Conservation (phyloP, 2,888 invertebrate genomes). For the Opisthograptis luteolata region DNA sequence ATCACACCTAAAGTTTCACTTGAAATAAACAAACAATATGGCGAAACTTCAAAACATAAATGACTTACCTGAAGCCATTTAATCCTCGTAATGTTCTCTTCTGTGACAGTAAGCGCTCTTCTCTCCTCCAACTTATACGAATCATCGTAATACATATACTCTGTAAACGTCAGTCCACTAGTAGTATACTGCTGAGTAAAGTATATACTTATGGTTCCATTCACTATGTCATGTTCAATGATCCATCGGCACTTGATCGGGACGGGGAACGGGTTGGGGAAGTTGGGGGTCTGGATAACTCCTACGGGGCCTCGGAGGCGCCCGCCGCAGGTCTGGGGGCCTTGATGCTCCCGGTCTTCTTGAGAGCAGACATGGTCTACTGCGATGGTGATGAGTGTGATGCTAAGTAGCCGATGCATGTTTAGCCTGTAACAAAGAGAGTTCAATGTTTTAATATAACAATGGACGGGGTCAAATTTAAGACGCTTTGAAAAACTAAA, state of each 20-base stretch:
- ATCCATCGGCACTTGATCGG: slow-evolving; percentile 95
- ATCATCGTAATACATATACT: slow-evolving; percentile 90
- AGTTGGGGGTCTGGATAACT: slow-evolving; percentile 92
- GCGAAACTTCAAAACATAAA: too few relatives aligned
- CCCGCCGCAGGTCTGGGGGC: slow-evolving; percentile 86
- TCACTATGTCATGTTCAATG: slow-evolving; percentile 90
- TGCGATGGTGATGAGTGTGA: slow-evolving; percentile 62
- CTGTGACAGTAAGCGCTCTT: slow-evolving; percentile 87
- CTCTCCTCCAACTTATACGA: slow-evolving; percentile 87
- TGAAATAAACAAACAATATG: too few relatives aligned
- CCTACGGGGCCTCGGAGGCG: slow-evolving; percentile 87
- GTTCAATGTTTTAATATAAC: not conserved
- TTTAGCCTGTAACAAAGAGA: slow-evolving; percentile 62
- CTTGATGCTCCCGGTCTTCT: slow-evolving; percentile 64
- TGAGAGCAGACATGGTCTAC: slow-evolving; percentile 57
- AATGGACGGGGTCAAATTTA: too few relatives aligned
- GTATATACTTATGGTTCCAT: slow-evolving; percentile 92
- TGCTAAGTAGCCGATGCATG: slow-evolving; percentile 61
- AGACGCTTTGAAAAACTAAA: too few relatives aligned
- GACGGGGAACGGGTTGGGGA: slow-evolving; percentile 91
- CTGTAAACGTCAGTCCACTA: slow-evolving; percentile 90
- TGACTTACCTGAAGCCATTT: slow-evolving; percentile 80
- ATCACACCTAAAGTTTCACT: too few relatives aligned
- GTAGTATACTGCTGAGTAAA: slow-evolving; percentile 94
- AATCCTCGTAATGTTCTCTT: slow-evolving; percentile 89